Evolutionary conservation across 2,797 vertebrate genomes (phyloP).

Genomic region (Lacerta agilis): DNA sequence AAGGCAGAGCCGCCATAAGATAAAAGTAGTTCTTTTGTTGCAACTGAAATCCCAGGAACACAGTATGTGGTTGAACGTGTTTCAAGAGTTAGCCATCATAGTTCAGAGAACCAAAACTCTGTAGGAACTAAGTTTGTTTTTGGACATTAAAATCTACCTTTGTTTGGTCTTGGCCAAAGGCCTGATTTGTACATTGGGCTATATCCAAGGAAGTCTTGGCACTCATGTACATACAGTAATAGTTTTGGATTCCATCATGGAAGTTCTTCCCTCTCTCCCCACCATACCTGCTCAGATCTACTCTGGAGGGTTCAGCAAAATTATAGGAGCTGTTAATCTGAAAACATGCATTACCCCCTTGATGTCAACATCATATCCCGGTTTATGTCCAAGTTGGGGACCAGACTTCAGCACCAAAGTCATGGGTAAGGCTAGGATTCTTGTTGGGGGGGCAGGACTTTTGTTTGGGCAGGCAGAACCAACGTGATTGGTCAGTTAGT

Average conservation of each 20-base stretch:
- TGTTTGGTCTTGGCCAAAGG: not conserved
- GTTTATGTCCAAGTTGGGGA: not conserved
- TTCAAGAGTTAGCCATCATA: not conserved
- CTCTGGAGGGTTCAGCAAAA: too few species aligned
- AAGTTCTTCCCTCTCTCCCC: too few species aligned
- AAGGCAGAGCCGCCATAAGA: not conserved
- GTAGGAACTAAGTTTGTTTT: not conserved
- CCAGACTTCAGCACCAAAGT: not conserved
- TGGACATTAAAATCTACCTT: not conserved
- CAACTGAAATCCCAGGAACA: not conserved
- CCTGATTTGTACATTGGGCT: not conserved
- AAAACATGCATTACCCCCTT: too few species aligned
- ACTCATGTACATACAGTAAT: too few species aligned
- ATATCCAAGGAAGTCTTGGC: too few species aligned
- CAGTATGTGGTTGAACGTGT: not conserved
- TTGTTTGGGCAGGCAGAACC: too few species aligned
- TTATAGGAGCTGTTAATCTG: too few species aligned
- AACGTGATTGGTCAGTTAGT: too few species aligned
- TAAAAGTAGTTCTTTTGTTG: not conserved
- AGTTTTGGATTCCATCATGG: too few species aligned
- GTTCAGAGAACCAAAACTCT: not conserved
- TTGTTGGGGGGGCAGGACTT: too few species aligned
- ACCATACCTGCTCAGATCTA: too few species aligned
- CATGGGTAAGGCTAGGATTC: too few species aligned
- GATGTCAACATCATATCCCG: not conserved